Conservation (phyloP, 2,888 invertebrate genomes). For the Atrina japonica region DNA sequence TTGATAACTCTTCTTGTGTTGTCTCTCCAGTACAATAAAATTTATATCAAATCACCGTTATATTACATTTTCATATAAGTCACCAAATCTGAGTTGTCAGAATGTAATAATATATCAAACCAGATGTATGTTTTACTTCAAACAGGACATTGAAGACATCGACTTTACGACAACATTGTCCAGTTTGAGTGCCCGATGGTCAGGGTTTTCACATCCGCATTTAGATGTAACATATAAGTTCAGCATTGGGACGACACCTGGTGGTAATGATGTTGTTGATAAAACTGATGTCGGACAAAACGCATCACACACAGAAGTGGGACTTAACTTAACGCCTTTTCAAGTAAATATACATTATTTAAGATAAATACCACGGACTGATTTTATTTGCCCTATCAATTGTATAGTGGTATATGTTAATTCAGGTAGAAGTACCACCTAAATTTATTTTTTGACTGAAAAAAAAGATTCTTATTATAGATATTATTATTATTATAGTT, state of each 20-base stretch:
- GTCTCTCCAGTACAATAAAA: no score
- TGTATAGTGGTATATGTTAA: no score
- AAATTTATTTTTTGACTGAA: neutral
- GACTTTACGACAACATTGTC: slow-evolving; percentile 45
- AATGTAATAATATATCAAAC: neutral
- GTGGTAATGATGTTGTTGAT: slow-evolving; percentile 43
- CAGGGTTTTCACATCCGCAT: slow-evolving; percentile 57
- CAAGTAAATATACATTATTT: slow-evolving; percentile 33
- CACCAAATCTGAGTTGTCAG: neutral
- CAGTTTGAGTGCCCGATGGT: slow-evolving; percentile 51
- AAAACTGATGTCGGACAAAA: slow-evolving; percentile 17
- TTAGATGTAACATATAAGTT: slow-evolving; percentile 51
- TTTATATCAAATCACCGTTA: no score
- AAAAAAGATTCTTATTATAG: neutral
- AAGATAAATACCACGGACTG: neutral
- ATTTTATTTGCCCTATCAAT: neutral
- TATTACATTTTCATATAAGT: no score
- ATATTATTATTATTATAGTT: no score
- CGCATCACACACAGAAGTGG: slow-evolving; percentile 39
- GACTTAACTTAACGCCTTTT: slow-evolving; percentile 35
- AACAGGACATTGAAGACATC: slow-evolving; percentile 53
- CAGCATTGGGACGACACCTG: slow-evolving; percentile 48
- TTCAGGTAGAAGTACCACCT: no score
- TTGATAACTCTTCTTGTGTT: no score
- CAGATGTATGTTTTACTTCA: neutral